These are phyloP conservation scores for Sturnira hondurensis DNA, from an alignment of 2,113 vertebrate species.

Conservation along the genomic window DNA sequence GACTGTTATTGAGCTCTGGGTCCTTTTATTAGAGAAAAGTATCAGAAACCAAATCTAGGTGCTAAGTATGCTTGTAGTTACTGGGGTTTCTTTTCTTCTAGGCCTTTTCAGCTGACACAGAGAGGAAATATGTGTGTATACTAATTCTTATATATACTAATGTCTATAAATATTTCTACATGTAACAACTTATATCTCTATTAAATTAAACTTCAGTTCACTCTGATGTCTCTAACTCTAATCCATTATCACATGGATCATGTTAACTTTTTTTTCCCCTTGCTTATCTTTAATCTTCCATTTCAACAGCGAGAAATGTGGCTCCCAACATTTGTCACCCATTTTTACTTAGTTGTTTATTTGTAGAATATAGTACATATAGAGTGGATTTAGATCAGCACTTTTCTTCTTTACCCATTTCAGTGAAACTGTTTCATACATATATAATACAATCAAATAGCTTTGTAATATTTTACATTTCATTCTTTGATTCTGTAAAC, in stretches of 20 bases:
- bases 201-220: not conserved
- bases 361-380: not conserved
- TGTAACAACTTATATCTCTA: not conserved
- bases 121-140: not conserved
- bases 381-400: not conserved
- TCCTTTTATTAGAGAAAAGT: not conserved
- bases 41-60: not conserved
- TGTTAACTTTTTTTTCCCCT: not conserved
- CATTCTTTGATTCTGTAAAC: not conserved
- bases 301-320: not conserved
- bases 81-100: not conserved
- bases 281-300: not conserved
- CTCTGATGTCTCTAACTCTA: not conserved
- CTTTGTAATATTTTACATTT: not conserved
- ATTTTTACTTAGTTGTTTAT: not conserved
- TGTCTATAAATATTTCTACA: not conserved
- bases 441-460: not conserved
- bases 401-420: not conserved
- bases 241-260: not conserved
- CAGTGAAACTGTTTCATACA: not conserved
- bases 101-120: not conserved
- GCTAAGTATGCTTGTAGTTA: not conserved
- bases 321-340: not conserved
- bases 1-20: not conserved
- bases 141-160: not conserved